A percentile compares a stretch with the other conserved stretches of the same genome.
Conservation (phyloP, 2,888 invertebrate species). For the Flexamia atlantica region DNA sequence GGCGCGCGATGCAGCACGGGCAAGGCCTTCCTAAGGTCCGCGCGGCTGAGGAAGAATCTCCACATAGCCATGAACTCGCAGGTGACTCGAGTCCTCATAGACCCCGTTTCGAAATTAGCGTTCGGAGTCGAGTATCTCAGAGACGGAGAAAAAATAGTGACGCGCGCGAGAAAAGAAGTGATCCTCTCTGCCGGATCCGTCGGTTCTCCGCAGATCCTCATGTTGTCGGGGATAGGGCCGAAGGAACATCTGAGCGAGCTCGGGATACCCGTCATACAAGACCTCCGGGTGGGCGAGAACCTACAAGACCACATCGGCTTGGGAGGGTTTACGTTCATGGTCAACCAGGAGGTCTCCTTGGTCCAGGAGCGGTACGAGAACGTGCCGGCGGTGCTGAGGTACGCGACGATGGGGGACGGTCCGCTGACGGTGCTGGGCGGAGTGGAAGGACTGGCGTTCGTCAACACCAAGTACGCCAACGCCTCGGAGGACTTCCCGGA, state of each 20-base stretch:
- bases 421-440: constrained; percentile 89
- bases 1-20: constrained; percentile 93
- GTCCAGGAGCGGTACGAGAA: constrained; percentile 89
- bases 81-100: constrained; percentile 76
- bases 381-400: constrained; percentile 88
- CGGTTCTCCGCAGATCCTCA: constrained; percentile 95
- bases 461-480: constrained; percentile 92
- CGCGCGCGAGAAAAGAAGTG: constrained; percentile 90
- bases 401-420: constrained; percentile 90
- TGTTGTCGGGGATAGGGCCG: constrained; percentile 93
- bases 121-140: constrained; percentile 90
- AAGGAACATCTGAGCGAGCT: constrained; percentile 84
- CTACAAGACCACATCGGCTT: constrained; percentile 94
- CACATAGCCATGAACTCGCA: constrained; percentile 91
- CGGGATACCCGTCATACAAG: constrained; percentile 88
- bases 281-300: constrained; percentile 90
- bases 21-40: constrained; percentile 91
- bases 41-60: constrained; percentile 87
- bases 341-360: constrained; percentile 88
- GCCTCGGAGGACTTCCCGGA: constrained; percentile 90
- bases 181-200: constrained; percentile 94
- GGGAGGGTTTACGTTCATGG: constrained; percentile 90
- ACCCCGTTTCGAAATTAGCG: constrained; percentile 83
- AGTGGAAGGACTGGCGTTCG: constrained; percentile 83
- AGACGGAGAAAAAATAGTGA: constrained; percentile 83